Evolutionary conservation across 1,140 invertebrate species (phyloP).

Genomic region (Drosophila sproati): DNA sequence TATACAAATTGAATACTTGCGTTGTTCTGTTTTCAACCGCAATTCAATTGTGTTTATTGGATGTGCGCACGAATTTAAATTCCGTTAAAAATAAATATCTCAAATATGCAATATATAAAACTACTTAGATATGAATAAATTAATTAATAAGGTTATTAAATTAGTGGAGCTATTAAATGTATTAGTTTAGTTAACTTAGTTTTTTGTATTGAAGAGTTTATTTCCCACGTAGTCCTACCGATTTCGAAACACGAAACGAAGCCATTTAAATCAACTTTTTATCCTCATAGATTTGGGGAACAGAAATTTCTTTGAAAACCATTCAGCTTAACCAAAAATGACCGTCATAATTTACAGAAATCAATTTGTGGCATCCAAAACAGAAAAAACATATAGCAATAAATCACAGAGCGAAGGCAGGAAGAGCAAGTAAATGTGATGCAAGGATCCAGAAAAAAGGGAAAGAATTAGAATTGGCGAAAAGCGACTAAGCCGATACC

Average conservation of each 20-base stretch:
- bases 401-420: conserved; percentile 13
- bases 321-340: conserved; percentile 23
- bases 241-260: neutral
- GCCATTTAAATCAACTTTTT: conserved; percentile 6
- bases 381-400: conserved; percentile 4
- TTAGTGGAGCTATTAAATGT: no score
- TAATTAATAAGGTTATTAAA: no score
- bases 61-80: no score
- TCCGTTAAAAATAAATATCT: no score
- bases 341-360: conserved; percentile 49
- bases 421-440: neutral
- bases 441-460: conserved; percentile 8
- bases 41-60: no score
- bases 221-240: no score
- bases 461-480: conserved; percentile 3
- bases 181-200: no score
- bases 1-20: neutral
- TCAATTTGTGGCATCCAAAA: conserved; percentile 29
- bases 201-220: no score
- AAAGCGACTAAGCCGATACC: conserved; percentile 12
- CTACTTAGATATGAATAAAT: no score
- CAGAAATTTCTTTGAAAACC: conserved; percentile 4
- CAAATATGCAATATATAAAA: no score
- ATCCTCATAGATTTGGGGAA: conserved; percentile 8
- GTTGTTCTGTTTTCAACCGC: no score